Conservation (phyloP, 2,888 invertebrate species). For the Hirtodrosophila alboralis region DNA sequence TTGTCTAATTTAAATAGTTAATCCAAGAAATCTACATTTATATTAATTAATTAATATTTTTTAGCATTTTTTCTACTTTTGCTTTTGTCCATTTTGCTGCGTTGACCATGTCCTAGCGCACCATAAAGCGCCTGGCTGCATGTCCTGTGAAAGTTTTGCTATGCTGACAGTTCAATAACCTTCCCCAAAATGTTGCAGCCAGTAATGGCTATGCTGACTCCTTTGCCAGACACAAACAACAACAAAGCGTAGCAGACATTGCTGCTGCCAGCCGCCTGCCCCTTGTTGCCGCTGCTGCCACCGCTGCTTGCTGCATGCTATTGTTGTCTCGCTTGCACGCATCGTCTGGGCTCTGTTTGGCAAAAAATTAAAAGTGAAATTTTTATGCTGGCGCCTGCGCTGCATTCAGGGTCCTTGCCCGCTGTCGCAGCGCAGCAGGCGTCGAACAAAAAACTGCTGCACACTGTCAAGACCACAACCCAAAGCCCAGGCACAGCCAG, state of each 20-base stretch:
- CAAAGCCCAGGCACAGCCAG: conserved; percentile 39
- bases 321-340: conserved; percentile 67
- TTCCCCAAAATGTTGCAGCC: conserved; percentile 62
- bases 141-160: conserved; percentile 54
- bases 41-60: no score
- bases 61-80: conserved; percentile 52
- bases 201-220: conserved; percentile 51
- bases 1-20: no score
- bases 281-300: conserved; percentile 15
- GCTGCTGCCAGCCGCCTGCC: conserved; percentile 23
- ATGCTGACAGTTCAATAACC: conserved; percentile 76
- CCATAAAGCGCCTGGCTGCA: conserved; percentile 21
- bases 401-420: conserved; percentile 76
- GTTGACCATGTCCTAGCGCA: conserved; percentile 63
- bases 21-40: no score
- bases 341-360: conserved; percentile 62
- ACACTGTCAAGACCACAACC: conserved; percentile 81
- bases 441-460: conserved; percentile 48
- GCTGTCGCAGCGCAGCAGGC: conserved; percentile 68
- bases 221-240: conserved; percentile 67
- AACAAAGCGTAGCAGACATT: conserved; percentile 32
- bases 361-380: conserved; percentile 84
- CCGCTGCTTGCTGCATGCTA: conserved; percentile 20
- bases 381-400: conserved; percentile 76
- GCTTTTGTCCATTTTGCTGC: conserved; percentile 39